Evolutionary conservation across 2,113 vertebrate species (phyloP), one percentile per base, ranked within the genome.

Genomic region (Amblyornis subalaris): DNA sequence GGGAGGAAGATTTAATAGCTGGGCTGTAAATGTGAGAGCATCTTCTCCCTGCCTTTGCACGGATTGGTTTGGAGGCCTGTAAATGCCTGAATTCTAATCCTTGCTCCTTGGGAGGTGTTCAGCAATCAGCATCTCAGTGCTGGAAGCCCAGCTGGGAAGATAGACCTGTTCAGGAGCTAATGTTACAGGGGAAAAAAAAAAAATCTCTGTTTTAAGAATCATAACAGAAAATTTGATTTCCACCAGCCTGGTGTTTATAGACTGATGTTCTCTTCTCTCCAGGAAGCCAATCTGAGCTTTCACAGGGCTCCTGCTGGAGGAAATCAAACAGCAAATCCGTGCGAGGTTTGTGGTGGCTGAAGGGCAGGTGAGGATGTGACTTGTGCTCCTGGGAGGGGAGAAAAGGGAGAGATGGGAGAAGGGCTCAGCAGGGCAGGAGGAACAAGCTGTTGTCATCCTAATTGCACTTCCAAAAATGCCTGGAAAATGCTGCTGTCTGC

Each of bases 151-250:
- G 91, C 95, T 95, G 74, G 85, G 88, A 71, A 78, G 75, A 83
- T 2, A 75, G 60, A 90, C 79, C 67, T 71, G 84, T 33, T 29
- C 58, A 61, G 61, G 48, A 88, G 55, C 57, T 96, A 94, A 95
- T 78, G 93, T 51, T 78, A 36, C n/a, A 29, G 70, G 25, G 1
- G 69, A 76, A 89, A 86, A 72, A 76, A 89, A 86, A 85, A 36
- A 33, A 25, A 29, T 69, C 44, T 90, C 71, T 71, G 48, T 91
- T 94, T 90, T 76, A 73, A 76, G 90, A 89, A 45, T 48, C 33
- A 5, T 77, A 91, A 91, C 20, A 48, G 88, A 83, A 95, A 95
- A 97, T 96, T 94, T 94, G 90, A 96, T 97, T 97, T 91, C 71
- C 55, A 72, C 73, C 83, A 94, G 88, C 55, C 80, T 64, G 42